Conservation (phyloP, 1,140 invertebrate species). For the Drosophila fuyamai region DNA sequence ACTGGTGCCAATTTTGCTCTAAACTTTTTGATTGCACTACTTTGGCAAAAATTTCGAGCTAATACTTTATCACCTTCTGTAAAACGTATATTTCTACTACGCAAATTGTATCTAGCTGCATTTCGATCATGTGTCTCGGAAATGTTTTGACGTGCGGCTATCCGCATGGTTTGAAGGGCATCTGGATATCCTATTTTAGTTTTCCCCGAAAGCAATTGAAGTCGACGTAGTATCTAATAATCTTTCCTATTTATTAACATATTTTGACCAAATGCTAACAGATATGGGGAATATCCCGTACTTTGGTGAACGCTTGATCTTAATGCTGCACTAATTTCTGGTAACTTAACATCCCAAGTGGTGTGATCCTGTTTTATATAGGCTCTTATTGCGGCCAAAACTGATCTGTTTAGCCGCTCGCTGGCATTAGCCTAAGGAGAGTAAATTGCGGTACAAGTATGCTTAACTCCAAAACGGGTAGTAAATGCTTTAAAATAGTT, state of each 20-base stretch:
- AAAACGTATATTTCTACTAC: not conserved
- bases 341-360: conserved; percentile 16
- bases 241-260: conserved; percentile 28
- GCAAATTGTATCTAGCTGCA: not conserved
- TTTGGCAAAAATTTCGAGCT: conserved; percentile 15
- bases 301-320: conserved; percentile 5
- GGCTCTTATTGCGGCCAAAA: conserved; percentile 9
- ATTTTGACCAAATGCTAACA: conserved; percentile 18
- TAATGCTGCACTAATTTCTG: conserved; percentile 18
- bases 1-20: conserved; percentile 1
- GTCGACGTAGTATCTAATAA: conserved; percentile 8
- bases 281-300: conserved; percentile 9
- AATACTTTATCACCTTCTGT: conserved; percentile 17
- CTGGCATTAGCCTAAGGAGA: conserved; percentile 23
- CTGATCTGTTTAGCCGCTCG: conserved; percentile 21
- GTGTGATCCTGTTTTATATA: conserved; percentile 13
- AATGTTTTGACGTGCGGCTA: not conserved
- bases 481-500: conserved; percentile 6
- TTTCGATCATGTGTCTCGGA: not conserved
- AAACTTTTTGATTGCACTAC: conserved; percentile 1
- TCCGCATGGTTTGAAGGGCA: not conserved
- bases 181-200: conserved; percentile 1
- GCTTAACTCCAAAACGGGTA: conserved; percentile 17
- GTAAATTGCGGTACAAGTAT: too few relatives aligned
- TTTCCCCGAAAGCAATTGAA: conserved; percentile 14